Base-by-base conservation (phyloP, 2,113 vertebrate species). In the Serilophus lunatus region DNA sequence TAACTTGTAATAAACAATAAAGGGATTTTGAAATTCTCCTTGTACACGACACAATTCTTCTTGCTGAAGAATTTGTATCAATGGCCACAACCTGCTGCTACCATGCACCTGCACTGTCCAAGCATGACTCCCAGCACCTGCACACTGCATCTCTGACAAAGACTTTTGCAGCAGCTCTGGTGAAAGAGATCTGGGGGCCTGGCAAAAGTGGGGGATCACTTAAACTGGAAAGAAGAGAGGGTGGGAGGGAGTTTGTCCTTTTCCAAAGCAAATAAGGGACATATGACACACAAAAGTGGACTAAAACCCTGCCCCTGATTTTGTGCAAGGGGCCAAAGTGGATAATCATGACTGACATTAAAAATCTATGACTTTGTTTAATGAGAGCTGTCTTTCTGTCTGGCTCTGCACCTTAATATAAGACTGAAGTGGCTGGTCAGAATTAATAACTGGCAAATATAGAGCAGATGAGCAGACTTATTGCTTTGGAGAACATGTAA, bases 331-430 rank as follows among this genome's bases (percentile, higher is more conserved):
- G 23, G 38, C 17, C 42, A 66, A 86, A 74, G 49, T 18, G 71
- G 68, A 78, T 0, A 0, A 63, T 69, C 1, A 1, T 45, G n/a
- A 80, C 35, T 26, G 12, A 12, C 0, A 0, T 72, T 83, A 84
- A 82, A 88, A 95, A 71, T 50, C 79, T 60, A 4, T 49, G 36
- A 40, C 20, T 77, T 56, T 61, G n/a, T 42, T 82, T 89, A 79
- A 87, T n/a, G n/a, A 86, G 18, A 70, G 13, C n/a, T 9, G 14
- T 89, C 35, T 77, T 42, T 63, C 14, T 77, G 22, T 35, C 68
- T 69, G 78, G 18, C 33, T 80, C 66, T 85, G 31, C 13, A 38
- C 13, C 22, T 10, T 38, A 91, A 56, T 11, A 47, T 51, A 36
- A 89, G 64, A 57, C 36, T 64, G 33, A 86, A 92, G 54, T 45